Base-by-base conservation (phyloP, 1,140 invertebrate genomes). In the Antheraea mylitta region DNA sequence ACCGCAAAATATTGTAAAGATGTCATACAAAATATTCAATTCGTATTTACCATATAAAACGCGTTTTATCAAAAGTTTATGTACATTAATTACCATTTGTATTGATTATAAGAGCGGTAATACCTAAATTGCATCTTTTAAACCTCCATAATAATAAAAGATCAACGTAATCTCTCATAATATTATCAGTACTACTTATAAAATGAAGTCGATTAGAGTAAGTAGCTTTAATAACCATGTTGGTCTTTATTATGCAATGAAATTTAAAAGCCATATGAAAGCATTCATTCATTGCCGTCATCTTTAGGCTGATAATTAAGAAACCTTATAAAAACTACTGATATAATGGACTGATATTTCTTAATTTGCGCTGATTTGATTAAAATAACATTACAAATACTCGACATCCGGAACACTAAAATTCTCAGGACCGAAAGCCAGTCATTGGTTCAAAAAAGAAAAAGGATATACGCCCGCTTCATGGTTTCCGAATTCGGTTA, bases 401-500 rank as follows among this genome's bases (percentile, higher is more conserved):
- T 36, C 18, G 19, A 61, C 60, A 16, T 22, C 18, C 19, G 60
- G 30, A 48, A 37, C 64, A 53, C 22, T 53, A 65, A 68, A 67
- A 67, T 67, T 59, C 65, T 58, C 66, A 48, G 53, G 61, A 67
- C 18, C 36, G 60, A 7, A 61, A 61, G 16, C 45, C 16, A 18
- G 53, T 58, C 36, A 22, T 63, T 45, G 19, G 63, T 64, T 67
- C 68, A 76, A 75, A 75, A 70, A 64, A 69, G 64, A 66, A 30
- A 36, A 66, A 66, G 37, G 38, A 18, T 18, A 66, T 72, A 71
- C 66, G 64, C 30, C 59, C 69, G 10, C 64, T 66, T 70, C 69
- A 73, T 71, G 68, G 71, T 80, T 78, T 73, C 69, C 75, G 67
- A 81, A 82, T 75, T 75, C 66, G 72, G 38, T 61, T 18, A 70